Base-by-base conservation (phyloP, 2,113 vertebrate genomes). In the Chloropsis hardwickii region DNA sequence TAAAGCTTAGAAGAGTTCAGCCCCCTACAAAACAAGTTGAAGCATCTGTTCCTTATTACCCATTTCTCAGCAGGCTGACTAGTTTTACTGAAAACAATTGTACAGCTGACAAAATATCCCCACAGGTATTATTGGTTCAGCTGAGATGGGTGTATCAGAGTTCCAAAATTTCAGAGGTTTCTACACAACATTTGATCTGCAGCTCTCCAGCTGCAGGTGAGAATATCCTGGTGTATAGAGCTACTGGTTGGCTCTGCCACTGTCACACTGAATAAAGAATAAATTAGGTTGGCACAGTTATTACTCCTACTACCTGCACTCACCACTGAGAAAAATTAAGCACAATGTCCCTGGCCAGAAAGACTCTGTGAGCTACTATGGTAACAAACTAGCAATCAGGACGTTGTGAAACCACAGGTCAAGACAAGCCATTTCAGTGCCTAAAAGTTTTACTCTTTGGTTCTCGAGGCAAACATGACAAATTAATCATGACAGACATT, bases 31-130 rank as follows among this genome's bases (percentile, higher is more conserved):
- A 95, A 94, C 82, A 94, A 94, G 53, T 61, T 65, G 65, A 93
- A 94, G 72, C 95, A 96, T 95, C 95, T 96, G 94, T 95, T 96
- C 76, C 76, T 95, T 88, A 94, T 96, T 96, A 96, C 14, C 79
- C 22, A 2, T 86, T 95, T 95, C 92, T 96, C 94, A 95, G 93
- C 92, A 94, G 93, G 72, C 71, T 90, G 88, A 78, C 67, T 65
- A 51, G 76, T 78, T 87, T 94, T 94, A 93, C 93, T 82, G 94
- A 94, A 94, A 94, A 78, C 88, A 78, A 44, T 86, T 83, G 56
- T 64, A 74, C 70, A 83, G 77, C 76, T 93, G 81, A 95, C 84
- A 92, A 93, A 81, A 94, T 80, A 25, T 60, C 27, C 35, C 71
- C 73, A 48, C 60, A 81, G 87, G 81, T 96, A 92, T 71, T 93